These are phyloP conservation scores for Unio pictorum DNA, from an alignment of 2,888 invertebrate genomes.

Conservation along the genomic window DNA sequence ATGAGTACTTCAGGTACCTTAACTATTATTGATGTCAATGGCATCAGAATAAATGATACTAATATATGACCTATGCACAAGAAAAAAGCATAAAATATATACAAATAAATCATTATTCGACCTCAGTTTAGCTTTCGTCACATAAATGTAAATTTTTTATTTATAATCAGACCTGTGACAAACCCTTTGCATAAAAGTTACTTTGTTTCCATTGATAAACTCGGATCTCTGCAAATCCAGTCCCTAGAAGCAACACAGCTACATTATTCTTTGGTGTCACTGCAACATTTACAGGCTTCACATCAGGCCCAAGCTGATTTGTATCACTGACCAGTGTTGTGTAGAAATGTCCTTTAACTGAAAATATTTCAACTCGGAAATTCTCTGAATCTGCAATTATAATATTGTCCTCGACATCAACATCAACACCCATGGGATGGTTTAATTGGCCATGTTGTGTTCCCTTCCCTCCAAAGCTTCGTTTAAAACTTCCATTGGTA, in stretches of 20 bases:
- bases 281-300: constrained; percentile 59
- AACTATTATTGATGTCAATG: too few relatives aligned
- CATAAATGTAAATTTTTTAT: not conserved
- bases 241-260: constrained; percentile 54
- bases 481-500: constrained; percentile 54
- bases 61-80: not conserved
- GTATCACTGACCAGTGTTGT: constrained; percentile 50
- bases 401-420: constrained; percentile 56
- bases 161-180: not conserved
- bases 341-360: constrained; percentile 48
- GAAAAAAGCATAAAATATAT: not conserved
- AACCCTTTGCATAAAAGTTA: not conserved
- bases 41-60: not conserved
- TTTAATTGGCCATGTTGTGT: constrained; percentile 45
- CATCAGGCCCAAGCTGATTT: constrained; percentile 46
- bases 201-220: constrained; percentile 38
- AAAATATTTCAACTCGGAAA: constrained; percentile 59
- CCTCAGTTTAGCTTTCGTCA: too few relatives aligned
- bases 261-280: constrained; percentile 50
- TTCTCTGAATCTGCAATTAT: constrained; percentile 65
- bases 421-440: constrained; percentile 59
- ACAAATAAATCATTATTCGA: too few relatives aligned
- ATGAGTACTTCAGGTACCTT: too few relatives aligned
- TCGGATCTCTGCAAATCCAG: constrained; percentile 62
- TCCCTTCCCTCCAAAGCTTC: constrained; percentile 51